Conservation (phyloP, 2,888 invertebrate genomes). For the Ectemnius lituratus region DNA sequence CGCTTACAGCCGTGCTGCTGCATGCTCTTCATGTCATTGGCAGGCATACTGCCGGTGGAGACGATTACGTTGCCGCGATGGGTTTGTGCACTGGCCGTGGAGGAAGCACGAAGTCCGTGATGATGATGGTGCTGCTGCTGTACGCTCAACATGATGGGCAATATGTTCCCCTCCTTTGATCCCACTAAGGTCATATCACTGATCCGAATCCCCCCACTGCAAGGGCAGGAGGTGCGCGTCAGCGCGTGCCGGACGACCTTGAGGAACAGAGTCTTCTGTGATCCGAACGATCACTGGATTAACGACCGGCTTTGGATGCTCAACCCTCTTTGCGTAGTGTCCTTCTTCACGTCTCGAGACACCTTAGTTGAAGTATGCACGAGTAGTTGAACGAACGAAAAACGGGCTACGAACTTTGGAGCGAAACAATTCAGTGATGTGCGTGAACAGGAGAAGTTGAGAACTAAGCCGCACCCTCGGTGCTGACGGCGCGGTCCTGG, state of each 20-base stretch:
- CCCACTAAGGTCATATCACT: conserved; percentile 76
- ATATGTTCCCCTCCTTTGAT: conserved; percentile 61
- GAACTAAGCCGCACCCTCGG: conserved; percentile 66
- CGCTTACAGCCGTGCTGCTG: conserved; percentile 85
- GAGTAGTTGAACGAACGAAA: conserved; percentile 15
- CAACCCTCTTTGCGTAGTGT: conserved; percentile 25
- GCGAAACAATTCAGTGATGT: conserved; percentile 5
- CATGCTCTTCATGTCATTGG: conserved; percentile 78
- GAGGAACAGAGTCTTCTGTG: conserved; percentile 44
- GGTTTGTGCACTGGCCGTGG: conserved; percentile 43
- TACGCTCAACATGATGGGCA: conserved; percentile 74
- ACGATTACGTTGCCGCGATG: conserved; percentile 75
- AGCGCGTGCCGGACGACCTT: conserved; percentile 63
- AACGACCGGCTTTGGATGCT: conserved; percentile 13
- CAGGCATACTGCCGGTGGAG: conserved; percentile 79
- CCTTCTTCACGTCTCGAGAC: conserved; percentile 4
- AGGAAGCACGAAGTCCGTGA: conserved; percentile 58
- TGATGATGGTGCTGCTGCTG: conserved; percentile 73
- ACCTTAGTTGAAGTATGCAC: conserved; percentile 28
- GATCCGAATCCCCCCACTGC: conserved; percentile 48
- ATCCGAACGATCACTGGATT: conserved; percentile 7
- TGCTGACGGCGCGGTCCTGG: conserved; percentile 70
- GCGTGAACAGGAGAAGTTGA: conserved; percentile 19
- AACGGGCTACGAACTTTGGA: conserved; percentile 2
- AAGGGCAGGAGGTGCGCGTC: conserved; percentile 48